Evolutionary conservation across 2,113 vertebrate species (phyloP).

Genomic region (Neoarius graeffei): DNA sequence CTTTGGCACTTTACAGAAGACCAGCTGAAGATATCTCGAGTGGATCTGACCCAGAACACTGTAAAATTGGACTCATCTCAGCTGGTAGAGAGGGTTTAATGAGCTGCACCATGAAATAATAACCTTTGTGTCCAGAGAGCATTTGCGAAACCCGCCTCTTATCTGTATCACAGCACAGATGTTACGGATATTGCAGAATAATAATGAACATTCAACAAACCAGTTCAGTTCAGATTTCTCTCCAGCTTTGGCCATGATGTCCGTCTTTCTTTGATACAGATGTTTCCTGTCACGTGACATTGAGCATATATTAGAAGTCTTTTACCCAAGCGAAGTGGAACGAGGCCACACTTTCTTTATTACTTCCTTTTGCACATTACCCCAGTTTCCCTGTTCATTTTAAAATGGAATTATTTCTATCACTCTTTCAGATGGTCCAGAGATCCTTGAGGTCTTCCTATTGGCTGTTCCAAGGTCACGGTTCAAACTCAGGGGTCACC

Average conservation of each 20-base stretch:
- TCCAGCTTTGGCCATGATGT: constrained; percentile 50
- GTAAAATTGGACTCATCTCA: background rate
- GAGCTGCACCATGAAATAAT: too few relatives aligned
- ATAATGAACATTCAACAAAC: constrained; percentile 26
- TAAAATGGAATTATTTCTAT: background rate
- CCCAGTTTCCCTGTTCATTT: background rate
- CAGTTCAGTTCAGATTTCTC: constrained; percentile 38
- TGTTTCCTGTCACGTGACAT: constrained; percentile 51
- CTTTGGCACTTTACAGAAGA: background rate
- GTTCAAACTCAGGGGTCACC: background rate
- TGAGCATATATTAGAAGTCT: constrained; percentile 6
- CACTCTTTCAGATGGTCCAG: background rate
- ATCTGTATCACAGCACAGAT: background rate
- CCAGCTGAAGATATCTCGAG: background rate
- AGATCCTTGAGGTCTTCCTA: background rate
- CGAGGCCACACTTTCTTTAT: background rate
- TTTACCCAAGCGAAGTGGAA: background rate
- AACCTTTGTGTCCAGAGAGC: background rate
- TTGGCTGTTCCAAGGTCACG: background rate
- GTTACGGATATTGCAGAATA: constrained; percentile 5
- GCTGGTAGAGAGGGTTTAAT: background rate
- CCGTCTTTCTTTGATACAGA: constrained; percentile 42
- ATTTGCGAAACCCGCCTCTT: background rate
- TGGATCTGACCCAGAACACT: background rate
- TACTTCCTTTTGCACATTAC: background rate